phyloP scores from a whole-genome alignment of 1,140 invertebrate genomes.

The Ceratitis capitata region DNA sequence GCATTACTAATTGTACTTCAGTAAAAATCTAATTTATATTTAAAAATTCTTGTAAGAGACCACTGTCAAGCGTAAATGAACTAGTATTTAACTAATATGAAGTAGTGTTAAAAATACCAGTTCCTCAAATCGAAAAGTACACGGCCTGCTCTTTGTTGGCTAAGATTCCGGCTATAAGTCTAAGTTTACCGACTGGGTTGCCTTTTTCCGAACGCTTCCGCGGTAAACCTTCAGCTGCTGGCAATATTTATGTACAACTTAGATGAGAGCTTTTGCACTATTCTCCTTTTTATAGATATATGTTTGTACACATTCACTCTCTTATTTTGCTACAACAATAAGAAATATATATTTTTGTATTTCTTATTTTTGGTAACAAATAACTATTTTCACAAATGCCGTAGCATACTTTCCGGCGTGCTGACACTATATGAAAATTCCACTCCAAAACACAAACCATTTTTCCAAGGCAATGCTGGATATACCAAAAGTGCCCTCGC shows the following conservation, averaged over 20 bases:
- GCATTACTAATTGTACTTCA: too few species aligned
- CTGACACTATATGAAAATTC: slow-evolving; percentile 26
- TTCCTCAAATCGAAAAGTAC: too few species aligned
- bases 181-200: too few species aligned
- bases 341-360: background rate
- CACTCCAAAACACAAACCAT: background rate
- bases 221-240: background rate
- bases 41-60: too few species aligned
- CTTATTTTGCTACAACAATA: background rate
- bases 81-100: too few species aligned
- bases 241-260: background rate
- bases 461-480: too few species aligned
- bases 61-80: too few species aligned
- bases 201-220: too few species aligned
- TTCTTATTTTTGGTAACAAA: slow-evolving; percentile 1
- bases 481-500: background rate
- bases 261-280: background rate
- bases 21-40: too few species aligned
- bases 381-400: background rate
- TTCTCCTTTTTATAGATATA: background rate
- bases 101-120: too few species aligned
- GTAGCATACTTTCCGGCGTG: background rate
- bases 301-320: background rate
- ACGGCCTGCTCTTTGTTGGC: too few species aligned
- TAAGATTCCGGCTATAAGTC: too few species aligned